Evolutionary conservation across 1,140 invertebrate species (phyloP).

Genomic region (Heterodera carotae): DNA sequence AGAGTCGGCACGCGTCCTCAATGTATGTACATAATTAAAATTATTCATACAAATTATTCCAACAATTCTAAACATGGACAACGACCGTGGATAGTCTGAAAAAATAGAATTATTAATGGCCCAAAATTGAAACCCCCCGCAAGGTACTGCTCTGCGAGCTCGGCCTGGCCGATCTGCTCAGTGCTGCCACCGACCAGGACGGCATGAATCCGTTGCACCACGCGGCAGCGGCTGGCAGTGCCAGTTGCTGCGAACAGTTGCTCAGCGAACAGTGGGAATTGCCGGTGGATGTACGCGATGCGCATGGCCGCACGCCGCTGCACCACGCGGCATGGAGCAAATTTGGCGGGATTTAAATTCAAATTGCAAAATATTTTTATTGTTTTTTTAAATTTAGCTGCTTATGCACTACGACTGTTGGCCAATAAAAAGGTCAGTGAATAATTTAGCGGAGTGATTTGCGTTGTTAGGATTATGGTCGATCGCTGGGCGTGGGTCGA

Average conservation of each 20-base stretch:
- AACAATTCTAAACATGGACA: not conserved
- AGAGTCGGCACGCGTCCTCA: slow-evolving; percentile 38
- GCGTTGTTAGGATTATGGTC: no score
- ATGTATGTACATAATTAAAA: slow-evolving; percentile 28
- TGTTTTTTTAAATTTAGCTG: slow-evolving; percentile 43
- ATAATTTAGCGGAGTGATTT: no score
- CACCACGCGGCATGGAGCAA: slow-evolving; percentile 43
- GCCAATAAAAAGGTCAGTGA: slow-evolving; percentile 40
- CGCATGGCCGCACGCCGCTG: slow-evolving; percentile 44
- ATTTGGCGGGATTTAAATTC: slow-evolving; percentile 8
- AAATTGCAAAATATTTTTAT: slow-evolving; percentile 31
- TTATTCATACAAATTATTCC: not conserved
- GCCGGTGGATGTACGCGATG: slow-evolving; percentile 43
- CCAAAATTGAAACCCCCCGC: slow-evolving; percentile 16
- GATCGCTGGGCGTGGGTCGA: no score
- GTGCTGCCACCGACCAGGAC: slow-evolving; percentile 19
- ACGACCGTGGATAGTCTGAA: not conserved
- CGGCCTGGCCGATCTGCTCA: slow-evolving; percentile 18
- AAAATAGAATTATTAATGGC: no score
- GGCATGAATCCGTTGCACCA: slow-evolving; percentile 46
- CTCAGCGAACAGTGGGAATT: slow-evolving; percentile 35
- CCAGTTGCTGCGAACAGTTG: slow-evolving; percentile 36
- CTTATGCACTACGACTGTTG: slow-evolving; percentile 37
- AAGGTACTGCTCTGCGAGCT: slow-evolving; percentile 37
- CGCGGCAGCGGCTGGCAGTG: slow-evolving; percentile 45